Base-by-base conservation (phyloP, 1,140 invertebrate genomes). In the Calephelis virginiensis region DNA sequence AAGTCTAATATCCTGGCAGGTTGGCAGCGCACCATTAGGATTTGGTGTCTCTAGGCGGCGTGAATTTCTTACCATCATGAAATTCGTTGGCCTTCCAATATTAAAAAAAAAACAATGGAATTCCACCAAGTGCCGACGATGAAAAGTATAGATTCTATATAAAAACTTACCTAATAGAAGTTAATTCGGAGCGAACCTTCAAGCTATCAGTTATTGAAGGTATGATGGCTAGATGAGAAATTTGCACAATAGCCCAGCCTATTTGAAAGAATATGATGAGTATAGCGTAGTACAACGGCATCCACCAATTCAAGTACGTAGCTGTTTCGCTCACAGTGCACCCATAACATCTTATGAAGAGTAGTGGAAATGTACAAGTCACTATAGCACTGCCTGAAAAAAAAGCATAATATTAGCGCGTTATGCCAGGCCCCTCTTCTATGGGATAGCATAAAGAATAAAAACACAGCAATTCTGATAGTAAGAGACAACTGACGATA, bases 201-300 rank as follows among this genome's bases (percentile, higher is more conserved):
- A 94, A 82, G 70, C 93, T 93, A 61, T 93, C 92, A 0, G 96
- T 94, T 59, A 97, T 92, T 62, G 95, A 93, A 8, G 97, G 96
- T 82, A 98, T 97, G 84, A 98, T 94, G 0, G 97, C 95, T 12
- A 98, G 92, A 91, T 98, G 97, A 8, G 97, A 96, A 72, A 98
- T 97, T 92, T 98, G 97, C 8, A 96, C 95, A 8, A 95, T 92
- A 6, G 97, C 97, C 97, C 97, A 98, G 8, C 97, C 97, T 72
- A 95, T 95, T 92, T 98, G 97, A 87, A 98, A 98, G 48, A 97
- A 85, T 28, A 94, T 92, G 64, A 98, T 97, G 70, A 97, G 95
- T 17, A 93, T 83, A 3, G 94, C 92, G 83, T 97, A 97, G 84
- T 96, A 96, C 0, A 95, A 71, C 7, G 95, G 92, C 80, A 94